Evolutionary conservation across 2,888 invertebrate species (phyloP), one percentile per base, ranked within the genome.

Genomic region (Salticus scenicus): DNA sequence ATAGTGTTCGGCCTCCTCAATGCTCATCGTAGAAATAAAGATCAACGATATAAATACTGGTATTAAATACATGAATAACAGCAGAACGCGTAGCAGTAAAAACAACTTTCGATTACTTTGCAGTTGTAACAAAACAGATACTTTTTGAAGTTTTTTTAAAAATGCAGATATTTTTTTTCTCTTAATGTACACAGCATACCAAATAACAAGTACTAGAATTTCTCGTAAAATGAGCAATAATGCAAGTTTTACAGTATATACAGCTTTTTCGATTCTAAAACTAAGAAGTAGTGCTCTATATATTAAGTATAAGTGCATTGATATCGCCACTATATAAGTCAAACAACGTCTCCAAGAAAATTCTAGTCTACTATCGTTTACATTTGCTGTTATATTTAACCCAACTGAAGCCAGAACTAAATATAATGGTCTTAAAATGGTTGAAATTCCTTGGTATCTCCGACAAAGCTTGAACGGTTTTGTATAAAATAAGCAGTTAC

Each of bases 251-350:
- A 82, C 33, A 0, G 71, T 64, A 27, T 75, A 75, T 37, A 37
- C 37, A 14, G 20, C 28, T n/a, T n/a, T n/a, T n/a, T n/a, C n/a
- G 8, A 75, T 33, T 0, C 75, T 75, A 20, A 47, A 71, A 12
- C 12, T 28, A 1, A 82, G 20, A 24, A 74, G 41, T 12, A 81
- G 31, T 5, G 30, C 37, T 8, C 74, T 67, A 41, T 74, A 81
- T 14, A 67, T 20, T 4, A 81, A 28, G 20, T 57, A 81, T 17
- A 70, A n/a, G 41, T 81, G 81, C 69, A 81, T 74, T 17, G 70
- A 12, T 41, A 81, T 30, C n/a, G 57, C 51, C 0, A 80, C 66
- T 10, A 67, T 1, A 20, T 37, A 12, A 0, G 73, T 67, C 1
- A 33, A 37, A 12, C n/a, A n/a, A n/a, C 20, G 14, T 2, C 17